A percentile compares a stretch with the other conserved stretches of the same genome.
phyloP scores from a whole-genome alignment of 2,113 vertebrate species.

The Pluvialis apricaria region DNA sequence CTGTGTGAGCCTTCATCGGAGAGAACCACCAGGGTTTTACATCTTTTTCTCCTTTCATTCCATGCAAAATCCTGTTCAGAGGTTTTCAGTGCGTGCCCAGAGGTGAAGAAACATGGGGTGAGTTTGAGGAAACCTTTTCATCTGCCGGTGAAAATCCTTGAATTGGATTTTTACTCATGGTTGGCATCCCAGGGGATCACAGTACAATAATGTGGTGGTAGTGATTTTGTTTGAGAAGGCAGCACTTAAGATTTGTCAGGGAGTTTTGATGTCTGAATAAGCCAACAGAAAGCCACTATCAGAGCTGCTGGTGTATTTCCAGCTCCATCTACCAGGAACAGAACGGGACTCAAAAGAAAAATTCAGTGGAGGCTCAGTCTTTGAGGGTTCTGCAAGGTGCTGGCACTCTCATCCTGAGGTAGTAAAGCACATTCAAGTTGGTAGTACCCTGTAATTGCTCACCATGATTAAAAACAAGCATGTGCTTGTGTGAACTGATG shows the following conservation, averaged over 20 bases:
- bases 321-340: background rate
- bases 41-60: slow-evolving; percentile 9
- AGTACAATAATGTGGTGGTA: background rate
- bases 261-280: background rate
- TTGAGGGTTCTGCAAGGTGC: background rate
- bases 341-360: background rate
- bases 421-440: background rate
- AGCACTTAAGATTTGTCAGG: background rate
- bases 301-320: background rate
- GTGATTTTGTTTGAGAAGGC: background rate
- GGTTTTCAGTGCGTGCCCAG: background rate
- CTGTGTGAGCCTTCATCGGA: background rate
- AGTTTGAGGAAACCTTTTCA: slow-evolving; percentile 18
- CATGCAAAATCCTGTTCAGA: slow-evolving; percentile 17
- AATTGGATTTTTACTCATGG: background rate
- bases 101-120: background rate
- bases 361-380: background rate
- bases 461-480: background rate
- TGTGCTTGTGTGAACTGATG: background rate
- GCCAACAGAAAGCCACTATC: background rate
- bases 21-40: background rate
- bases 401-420: background rate
- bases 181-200: background rate
- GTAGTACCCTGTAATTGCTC: background rate
- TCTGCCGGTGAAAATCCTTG: background rate